Evolutionary conservation across 2,113 vertebrate genomes (phyloP).

Genomic region (Tyto alba): DNA sequence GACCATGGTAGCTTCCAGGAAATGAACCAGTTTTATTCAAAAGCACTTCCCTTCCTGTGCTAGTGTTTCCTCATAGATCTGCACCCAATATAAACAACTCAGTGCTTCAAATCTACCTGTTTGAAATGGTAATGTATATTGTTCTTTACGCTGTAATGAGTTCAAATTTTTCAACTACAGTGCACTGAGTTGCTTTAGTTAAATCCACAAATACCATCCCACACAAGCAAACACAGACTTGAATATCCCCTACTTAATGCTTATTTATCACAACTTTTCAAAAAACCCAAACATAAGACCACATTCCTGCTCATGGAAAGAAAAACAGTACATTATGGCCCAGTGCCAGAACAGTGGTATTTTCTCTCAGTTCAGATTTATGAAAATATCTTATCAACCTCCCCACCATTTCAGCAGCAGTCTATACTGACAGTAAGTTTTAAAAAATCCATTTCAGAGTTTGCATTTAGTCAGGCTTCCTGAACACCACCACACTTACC

Average conservation of each 20-base stretch:
- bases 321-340: background rate
- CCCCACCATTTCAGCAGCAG: background rate
- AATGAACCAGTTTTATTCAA: background rate
- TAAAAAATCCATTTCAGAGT: background rate
- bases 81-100: background rate
- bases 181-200: background rate
- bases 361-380: background rate
- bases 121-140: background rate
- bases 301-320: background rate
- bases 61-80: background rate
- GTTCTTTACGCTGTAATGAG: background rate
- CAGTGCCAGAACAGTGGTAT: background rate
- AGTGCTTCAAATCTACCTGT: background rate
- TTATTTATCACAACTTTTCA: background rate
- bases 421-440: background rate
- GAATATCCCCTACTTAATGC: background rate
- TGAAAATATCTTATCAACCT: background rate
- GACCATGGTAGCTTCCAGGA: background rate
- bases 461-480: background rate
- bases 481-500: conserved; percentile 66
- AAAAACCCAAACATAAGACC: background rate
- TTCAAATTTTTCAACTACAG: background rate
- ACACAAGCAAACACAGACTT: background rate
- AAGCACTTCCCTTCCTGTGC: background rate
- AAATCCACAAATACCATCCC: background rate